Conservation (phyloP, 2,797 vertebrate genomes). For the Sebastes nivosus region DNA sequence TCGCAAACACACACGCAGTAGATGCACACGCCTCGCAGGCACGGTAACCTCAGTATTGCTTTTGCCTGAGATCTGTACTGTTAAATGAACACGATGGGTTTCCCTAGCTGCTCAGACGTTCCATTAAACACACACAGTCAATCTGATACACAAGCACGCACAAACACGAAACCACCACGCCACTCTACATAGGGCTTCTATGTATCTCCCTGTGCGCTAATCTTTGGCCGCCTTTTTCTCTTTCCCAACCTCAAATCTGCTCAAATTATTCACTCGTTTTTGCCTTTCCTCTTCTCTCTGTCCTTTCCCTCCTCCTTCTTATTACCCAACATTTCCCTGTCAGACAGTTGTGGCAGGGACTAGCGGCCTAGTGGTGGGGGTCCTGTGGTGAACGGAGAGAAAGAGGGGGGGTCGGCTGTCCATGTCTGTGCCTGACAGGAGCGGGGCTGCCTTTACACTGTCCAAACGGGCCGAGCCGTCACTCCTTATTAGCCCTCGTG, state of each 20-base stretch:
- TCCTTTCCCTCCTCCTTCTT: slow-evolving; percentile 20
- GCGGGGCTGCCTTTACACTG: slow-evolving; percentile 93
- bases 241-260: slow-evolving; percentile 53
- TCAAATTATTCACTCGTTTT: slow-evolving; percentile 50
- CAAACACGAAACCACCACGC: slow-evolving; percentile 56
- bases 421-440: slow-evolving; percentile 88
- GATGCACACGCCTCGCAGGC: neutral
- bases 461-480: slow-evolving; percentile 94
- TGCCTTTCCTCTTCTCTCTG: slow-evolving; percentile 7
- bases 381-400: slow-evolving; percentile 65
- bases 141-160: slow-evolving; percentile 62
- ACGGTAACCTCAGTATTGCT: slow-evolving; percentile 54
- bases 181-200: slow-evolving; percentile 19
- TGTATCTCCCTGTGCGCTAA: slow-evolving; percentile 43
- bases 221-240: slow-evolving; percentile 50
- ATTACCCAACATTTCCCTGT: slow-evolving; percentile 54
- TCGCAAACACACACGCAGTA: slow-evolving; percentile 27
- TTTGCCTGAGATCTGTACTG: slow-evolving; percentile 64
- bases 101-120: slow-evolving; percentile 64
- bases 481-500: slow-evolving; percentile 94
- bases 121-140: slow-evolving; percentile 74
- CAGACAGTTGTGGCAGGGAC: slow-evolving; percentile 62
- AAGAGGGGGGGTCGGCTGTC: slow-evolving; percentile 74
- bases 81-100: slow-evolving; percentile 78
- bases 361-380: slow-evolving; percentile 59